Evolutionary conservation across 1,140 invertebrate genomes (phyloP), one percentile per base, ranked within the genome.

Genomic region (Procambarus virginalis): DNA sequence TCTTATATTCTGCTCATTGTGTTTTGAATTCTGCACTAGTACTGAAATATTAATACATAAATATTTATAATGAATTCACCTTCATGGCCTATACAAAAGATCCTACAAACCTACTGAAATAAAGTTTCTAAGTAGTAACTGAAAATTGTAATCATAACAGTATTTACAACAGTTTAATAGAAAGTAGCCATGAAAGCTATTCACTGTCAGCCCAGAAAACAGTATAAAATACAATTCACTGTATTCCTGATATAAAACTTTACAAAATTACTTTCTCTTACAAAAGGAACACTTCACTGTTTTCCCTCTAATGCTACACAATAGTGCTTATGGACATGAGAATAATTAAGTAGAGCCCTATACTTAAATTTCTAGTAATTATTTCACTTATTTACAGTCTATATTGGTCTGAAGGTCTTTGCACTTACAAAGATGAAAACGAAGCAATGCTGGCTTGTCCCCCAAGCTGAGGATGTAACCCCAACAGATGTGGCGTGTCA

Each of bases 171-270:
- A 89, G 81, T 79, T 83, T 51, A 78, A 68, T 68, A 86, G 48
- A 60, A 87, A 78, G 49, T 55, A 81, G 89, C 89, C 89, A 85
- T 90, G 89, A 90, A 90, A 90, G 83, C 64, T 73, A 81, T 90
- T 90, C 83, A 86, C 64, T 86, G 68, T 90, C 46, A 64, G 48
- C 70, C 79, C 89, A 90, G 84, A 90, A 89, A 90, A 90, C 84
- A 90, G 89, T 90, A 90, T 85, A 90, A 90, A 90, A 90, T 90
- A 90, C 89, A 85, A 73, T 90, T 90, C 84, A 85, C 60, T 86
- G 84, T 84, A 90, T 90, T 90, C 83, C 89, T 90, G 83, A 90
- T 90, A 90, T 90, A 90, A 90, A 90, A 90, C 89, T 90, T 90
- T 90, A 90, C 89, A 90, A 90, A 90, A 90, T 90, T 80, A 85